Evolutionary conservation across 2,888 invertebrate species (phyloP).

Genomic region (Drosophila affinis): DNA sequence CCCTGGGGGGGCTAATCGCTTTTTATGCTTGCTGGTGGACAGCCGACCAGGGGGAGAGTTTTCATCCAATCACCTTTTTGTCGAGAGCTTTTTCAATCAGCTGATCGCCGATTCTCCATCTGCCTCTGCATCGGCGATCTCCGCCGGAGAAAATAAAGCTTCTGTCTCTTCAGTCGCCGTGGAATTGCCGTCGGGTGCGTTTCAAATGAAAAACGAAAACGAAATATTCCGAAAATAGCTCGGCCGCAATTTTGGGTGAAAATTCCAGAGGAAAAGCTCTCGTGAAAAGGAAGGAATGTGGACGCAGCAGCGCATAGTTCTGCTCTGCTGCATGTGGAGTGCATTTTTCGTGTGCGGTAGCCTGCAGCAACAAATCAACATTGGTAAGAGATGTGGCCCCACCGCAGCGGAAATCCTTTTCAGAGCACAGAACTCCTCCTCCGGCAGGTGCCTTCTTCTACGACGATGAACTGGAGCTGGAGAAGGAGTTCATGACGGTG

Average conservation of each 20-base stretch:
- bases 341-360: constrained; percentile 53
- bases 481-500: constrained; percentile 86
- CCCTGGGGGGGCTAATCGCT: constrained; percentile 34
- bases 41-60: background rate
- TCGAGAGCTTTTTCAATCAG: constrained; percentile 27
- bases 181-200: constrained; percentile 11
- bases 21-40: background rate
- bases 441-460: constrained; percentile 84
- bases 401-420: background rate
- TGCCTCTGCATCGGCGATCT: constrained; percentile 11
- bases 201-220: constrained; percentile 11
- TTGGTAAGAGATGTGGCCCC: constrained; percentile 56
- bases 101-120: constrained; percentile 22
- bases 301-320: constrained; percentile 51
- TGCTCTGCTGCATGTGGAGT: constrained; percentile 58
- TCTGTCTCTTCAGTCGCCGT: constrained; percentile 20
- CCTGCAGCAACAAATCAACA: constrained; percentile 72
- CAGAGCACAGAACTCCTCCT: background rate
- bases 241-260: constrained; percentile 13
- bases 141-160: constrained; percentile 11
- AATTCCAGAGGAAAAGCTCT: constrained; percentile 32
- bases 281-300: constrained; percentile 55
- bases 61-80: background rate
- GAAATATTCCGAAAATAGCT: constrained; percentile 49
- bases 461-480: constrained; percentile 85